phyloP scores from a whole-genome alignment of 2,797 vertebrate genomes.

The Melanotaenia maccullochi region DNA sequence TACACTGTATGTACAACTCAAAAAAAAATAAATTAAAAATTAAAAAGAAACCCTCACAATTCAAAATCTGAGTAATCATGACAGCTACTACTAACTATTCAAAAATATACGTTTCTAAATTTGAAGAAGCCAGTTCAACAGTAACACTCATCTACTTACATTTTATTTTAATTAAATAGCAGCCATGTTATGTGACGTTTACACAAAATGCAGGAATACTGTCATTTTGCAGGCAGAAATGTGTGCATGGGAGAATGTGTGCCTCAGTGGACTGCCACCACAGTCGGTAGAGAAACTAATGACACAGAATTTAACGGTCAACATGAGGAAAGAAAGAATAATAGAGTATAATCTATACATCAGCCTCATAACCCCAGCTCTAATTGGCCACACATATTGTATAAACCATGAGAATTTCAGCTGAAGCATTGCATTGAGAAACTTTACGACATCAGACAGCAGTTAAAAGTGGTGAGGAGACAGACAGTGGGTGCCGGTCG shows the following conservation, averaged over 20 bases:
- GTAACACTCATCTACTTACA: conserved; percentile 24
- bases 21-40: no score
- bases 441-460: conserved; percentile 78
- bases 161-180: conserved; percentile 64
- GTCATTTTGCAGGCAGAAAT: conserved; percentile 66
- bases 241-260: conserved; percentile 66
- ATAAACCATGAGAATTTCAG: conserved; percentile 68
- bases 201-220: conserved; percentile 44
- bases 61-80: background rate
- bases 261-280: conserved; percentile 74
- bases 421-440: conserved; percentile 55
- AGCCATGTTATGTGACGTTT: conserved; percentile 56
- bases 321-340: conserved; percentile 78
- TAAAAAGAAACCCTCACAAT: background rate
- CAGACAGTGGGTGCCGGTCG: conserved; percentile 65
- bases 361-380: conserved; percentile 79
- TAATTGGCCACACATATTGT: conserved; percentile 86
- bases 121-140: conserved; percentile 11
- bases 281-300: conserved; percentile 79
- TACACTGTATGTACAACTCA: background rate
- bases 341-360: conserved; percentile 82
- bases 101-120: conserved; percentile 12
- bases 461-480: conserved; percentile 71
- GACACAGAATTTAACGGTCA: conserved; percentile 79
- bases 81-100: conserved; percentile 10